Percentiles rank a stretch among this genome's conserved stretches.
Evolutionary conservation across 2,797 vertebrate species (phyloP).

Genomic region (Cephalopachus bancanus): DNA sequence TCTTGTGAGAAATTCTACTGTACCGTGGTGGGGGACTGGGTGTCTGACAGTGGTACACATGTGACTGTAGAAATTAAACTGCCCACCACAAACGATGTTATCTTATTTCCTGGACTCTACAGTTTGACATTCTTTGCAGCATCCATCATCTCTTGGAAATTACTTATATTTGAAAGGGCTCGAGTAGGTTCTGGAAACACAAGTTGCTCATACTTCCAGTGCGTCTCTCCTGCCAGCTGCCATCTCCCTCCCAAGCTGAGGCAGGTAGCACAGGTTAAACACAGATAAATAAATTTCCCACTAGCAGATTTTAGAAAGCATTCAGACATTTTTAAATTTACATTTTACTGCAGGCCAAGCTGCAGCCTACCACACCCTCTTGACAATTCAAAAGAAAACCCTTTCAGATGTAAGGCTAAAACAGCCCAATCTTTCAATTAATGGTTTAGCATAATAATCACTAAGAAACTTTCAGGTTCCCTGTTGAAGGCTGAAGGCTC

Average conservation of each 20-base stretch:
- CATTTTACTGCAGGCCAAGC: too few relatives aligned
- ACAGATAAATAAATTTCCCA: too few relatives aligned
- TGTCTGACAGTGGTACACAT: neutral
- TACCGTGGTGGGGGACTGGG: neutral
- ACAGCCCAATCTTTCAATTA: too few relatives aligned
- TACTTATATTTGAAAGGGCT: constrained; percentile 40
- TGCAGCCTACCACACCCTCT: too few relatives aligned
- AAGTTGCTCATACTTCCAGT: neutral
- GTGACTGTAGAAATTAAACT: constrained; percentile 14
- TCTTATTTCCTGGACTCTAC: neutral
- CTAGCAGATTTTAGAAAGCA: too few relatives aligned
- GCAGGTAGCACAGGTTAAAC: too few relatives aligned
- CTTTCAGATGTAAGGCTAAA: too few relatives aligned
- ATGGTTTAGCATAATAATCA: too few relatives aligned
- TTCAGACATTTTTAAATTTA: too few relatives aligned
- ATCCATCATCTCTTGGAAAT: neutral
- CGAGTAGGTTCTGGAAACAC: constrained; percentile 37
- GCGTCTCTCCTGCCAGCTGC: neutral
- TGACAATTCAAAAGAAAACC: too few relatives aligned
- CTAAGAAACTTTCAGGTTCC: too few relatives aligned
- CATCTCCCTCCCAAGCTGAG: neutral
- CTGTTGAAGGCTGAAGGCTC: too few relatives aligned
- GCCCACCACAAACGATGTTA: neutral
- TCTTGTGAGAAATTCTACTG: neutral
- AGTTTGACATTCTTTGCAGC: neutral